phyloP scores from a whole-genome alignment of 2,797 vertebrate genomes.

The Pelochelys cantorii region DNA sequence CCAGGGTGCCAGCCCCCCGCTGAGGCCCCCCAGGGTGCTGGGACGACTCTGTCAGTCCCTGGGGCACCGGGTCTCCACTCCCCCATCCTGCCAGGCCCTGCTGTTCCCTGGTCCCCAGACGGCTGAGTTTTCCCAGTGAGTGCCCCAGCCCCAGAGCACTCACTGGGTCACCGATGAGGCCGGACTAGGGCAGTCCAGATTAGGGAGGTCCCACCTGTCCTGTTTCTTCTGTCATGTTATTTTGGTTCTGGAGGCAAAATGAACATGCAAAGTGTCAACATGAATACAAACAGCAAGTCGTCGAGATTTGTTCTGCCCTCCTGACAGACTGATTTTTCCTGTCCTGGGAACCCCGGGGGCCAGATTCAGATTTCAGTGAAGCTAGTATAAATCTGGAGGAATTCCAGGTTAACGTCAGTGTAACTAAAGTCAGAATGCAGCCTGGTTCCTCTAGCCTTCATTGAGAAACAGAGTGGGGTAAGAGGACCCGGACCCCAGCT shows the following conservation, averaged over 20 bases:
- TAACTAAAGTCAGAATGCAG: not conserved
- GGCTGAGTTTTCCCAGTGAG: too few relatives aligned
- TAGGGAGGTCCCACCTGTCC: too few relatives aligned
- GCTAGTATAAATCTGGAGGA: accelerated
- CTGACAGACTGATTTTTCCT: not conserved
- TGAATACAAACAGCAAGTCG: not conserved
- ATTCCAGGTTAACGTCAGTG: accelerated
- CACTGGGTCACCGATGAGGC: too few relatives aligned
- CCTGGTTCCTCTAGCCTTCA: not conserved
- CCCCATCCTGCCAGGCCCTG: too few relatives aligned
- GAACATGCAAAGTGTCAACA: not conserved
- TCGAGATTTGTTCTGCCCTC: not conserved
- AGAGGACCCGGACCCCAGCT: not conserved
- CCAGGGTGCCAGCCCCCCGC: too few relatives aligned
- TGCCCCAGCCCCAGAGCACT: too few relatives aligned
- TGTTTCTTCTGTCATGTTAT: too few relatives aligned
- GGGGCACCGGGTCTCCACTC: too few relatives aligned
- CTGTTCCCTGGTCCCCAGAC: too few relatives aligned
- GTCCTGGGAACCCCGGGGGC: not conserved
- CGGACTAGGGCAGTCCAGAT: too few relatives aligned
- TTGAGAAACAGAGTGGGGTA: not conserved
- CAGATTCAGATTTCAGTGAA: not conserved
- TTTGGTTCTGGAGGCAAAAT: not conserved
- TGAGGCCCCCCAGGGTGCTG: too few relatives aligned
- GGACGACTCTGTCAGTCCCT: too few relatives aligned